Percentiles rank a stretch among this genome's conserved stretches.
These are phyloP conservation scores for Sitta carolinensis DNA, from an alignment of 2,797 vertebrate genomes.

Conservation along the genomic window DNA sequence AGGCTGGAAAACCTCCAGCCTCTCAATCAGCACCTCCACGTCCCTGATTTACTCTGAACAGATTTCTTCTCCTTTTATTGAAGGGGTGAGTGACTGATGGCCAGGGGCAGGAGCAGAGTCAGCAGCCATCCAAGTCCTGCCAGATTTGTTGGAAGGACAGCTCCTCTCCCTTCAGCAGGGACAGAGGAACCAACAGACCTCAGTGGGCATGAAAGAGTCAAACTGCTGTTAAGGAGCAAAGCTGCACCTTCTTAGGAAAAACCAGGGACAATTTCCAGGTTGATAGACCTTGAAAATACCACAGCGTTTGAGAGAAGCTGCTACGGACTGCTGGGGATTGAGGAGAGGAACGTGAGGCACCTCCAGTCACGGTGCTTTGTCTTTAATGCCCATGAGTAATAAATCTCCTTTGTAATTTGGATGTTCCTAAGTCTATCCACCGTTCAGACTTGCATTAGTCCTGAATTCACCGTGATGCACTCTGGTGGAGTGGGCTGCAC, in stretches of 20 bases:
- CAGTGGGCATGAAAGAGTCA: rapidly evolving
- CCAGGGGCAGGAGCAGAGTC: neutral
- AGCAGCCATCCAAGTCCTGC: rapidly evolving
- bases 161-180: neutral
- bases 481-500: neutral
- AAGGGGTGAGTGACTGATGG: neutral
- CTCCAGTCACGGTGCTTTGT: neutral
- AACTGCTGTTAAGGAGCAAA: neutral
- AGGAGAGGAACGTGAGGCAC: neutral
- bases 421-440: neutral
- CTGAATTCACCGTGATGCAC: neutral
- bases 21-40: neutral
- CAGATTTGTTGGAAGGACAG: rapidly evolving
- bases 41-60: neutral
- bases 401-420: neutral
- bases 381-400: neutral
- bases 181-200: rapidly evolving
- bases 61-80: neutral
- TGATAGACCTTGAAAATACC: neutral
- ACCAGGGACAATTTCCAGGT: neutral
- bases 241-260: neutral
- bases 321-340: neutral
- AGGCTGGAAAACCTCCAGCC: neutral
- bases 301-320: neutral
- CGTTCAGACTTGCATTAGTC: neutral